These are phyloP conservation scores for Dromas ardeola DNA, from an alignment of 2,113 vertebrate genomes.

Conservation along the genomic window DNA sequence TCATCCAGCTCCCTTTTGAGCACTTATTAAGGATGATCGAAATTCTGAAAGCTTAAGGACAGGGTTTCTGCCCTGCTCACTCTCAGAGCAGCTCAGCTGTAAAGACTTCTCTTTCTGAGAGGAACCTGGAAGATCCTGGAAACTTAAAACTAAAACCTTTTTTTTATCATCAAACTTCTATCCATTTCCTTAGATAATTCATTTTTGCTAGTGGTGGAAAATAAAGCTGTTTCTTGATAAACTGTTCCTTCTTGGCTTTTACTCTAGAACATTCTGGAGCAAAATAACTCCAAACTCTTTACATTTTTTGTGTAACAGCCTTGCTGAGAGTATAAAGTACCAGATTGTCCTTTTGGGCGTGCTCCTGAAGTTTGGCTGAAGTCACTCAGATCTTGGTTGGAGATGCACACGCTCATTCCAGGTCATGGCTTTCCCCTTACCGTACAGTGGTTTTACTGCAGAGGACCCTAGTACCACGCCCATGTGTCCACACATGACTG, in stretches of 20 bases:
- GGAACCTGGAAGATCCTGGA: neutral
- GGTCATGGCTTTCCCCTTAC: neutral
- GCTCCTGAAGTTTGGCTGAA: neutral
- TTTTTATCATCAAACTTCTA: neutral
- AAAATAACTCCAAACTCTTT: neutral
- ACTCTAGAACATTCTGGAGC: neutral
- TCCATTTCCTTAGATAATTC: neutral
- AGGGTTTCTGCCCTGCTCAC: neutral
- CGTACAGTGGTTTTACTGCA: neutral
- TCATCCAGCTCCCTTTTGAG: neutral
- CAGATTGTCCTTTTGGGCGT: neutral
- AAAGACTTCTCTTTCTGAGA: neutral
- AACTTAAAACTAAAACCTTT: neutral
- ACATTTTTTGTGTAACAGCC: neutral
- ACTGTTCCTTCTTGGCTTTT: neutral
- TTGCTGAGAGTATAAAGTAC: neutral
- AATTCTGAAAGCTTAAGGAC: neutral
- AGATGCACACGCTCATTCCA: neutral
- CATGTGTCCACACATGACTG: accelerated
- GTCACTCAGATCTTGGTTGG: neutral
- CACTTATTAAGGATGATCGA: neutral
- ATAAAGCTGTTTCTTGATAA: neutral
- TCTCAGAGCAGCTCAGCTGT: neutral
- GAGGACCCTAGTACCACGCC: neutral
- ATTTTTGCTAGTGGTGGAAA: neutral